Conservation (phyloP, 2,888 invertebrate genomes). For the Tachystola acroxantha region DNA sequence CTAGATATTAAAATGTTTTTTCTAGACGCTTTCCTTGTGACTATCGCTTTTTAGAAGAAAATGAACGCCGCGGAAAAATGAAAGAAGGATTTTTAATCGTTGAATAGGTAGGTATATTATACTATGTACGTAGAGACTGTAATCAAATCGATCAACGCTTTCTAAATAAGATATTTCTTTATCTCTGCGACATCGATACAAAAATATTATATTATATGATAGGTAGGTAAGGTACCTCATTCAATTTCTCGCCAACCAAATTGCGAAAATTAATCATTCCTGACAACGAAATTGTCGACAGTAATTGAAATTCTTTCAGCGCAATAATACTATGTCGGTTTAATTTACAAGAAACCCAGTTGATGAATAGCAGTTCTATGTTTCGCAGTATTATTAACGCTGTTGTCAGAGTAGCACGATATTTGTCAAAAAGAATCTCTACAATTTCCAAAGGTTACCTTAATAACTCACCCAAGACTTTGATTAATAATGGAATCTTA, state of each 20-base stretch:
- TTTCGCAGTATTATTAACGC: slow-evolving; percentile 10
- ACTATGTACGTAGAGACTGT: too few relatives aligned
- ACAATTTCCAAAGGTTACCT: not conserved
- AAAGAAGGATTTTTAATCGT: not conserved
- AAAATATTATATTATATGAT: too few relatives aligned
- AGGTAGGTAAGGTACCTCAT: too few relatives aligned
- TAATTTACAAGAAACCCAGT: slow-evolving; percentile 13
- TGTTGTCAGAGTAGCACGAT: slow-evolving; percentile 16
- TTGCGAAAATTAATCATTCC: slow-evolving; percentile 9
- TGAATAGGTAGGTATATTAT: too few relatives aligned
- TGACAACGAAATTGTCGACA: slow-evolving; percentile 3
- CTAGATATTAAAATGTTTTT: slow-evolving; percentile 14
- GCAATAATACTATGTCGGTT: slow-evolving; percentile 12
- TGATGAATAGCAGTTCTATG: slow-evolving; percentile 12
- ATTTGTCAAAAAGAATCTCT: slow-evolving; percentile 2
- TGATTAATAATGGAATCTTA: slow-evolving; percentile 1
- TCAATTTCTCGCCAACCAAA: too few relatives aligned
- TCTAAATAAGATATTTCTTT: too few relatives aligned
- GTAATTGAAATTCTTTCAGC: slow-evolving; percentile 13
- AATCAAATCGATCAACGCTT: too few relatives aligned
- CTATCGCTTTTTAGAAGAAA: not conserved
- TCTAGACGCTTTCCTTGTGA: slow-evolving; percentile 8
- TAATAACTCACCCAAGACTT: slow-evolving; percentile 3
- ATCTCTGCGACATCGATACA: too few relatives aligned
- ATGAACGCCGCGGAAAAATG: too few relatives aligned